Evolutionary conservation across 2,797 vertebrate genomes (phyloP).

Genomic region (Momotus momota): DNA sequence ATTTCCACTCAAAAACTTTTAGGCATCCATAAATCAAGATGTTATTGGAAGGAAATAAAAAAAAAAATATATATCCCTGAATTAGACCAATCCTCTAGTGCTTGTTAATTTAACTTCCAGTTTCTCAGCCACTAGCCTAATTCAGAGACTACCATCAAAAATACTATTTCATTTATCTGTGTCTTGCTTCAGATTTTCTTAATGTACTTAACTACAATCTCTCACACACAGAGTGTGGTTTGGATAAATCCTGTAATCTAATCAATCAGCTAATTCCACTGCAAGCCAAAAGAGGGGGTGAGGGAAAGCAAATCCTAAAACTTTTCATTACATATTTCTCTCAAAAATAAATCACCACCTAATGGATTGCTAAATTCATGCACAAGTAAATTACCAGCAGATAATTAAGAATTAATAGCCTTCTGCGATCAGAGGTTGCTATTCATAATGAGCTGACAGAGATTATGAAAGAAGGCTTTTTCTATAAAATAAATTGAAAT

Average conservation of each 20-base stretch:
- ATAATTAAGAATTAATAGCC: conserved; percentile 68
- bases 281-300: background rate
- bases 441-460: conserved; percentile 24
- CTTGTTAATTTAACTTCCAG: conserved; percentile 27
- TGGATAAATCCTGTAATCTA: conserved; percentile 69
- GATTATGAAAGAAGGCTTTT: conserved; percentile 31
- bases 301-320: conserved; percentile 27
- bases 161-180: conserved; percentile 37
- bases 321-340: conserved; percentile 54
- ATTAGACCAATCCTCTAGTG: background rate
- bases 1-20: background rate
- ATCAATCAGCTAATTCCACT: conserved; percentile 68
- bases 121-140: conserved; percentile 22
- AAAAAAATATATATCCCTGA: background rate
- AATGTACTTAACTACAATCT: conserved; percentile 67
- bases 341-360: conserved; percentile 57
- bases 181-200: conserved; percentile 64
- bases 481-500: conserved; percentile 45
- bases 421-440: conserved; percentile 41
- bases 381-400: conserved; percentile 61
- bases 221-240: conserved; percentile 46
- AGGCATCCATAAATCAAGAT: conserved; percentile 24
- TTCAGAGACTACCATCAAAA: conserved; percentile 40
- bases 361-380: conserved; percentile 49
- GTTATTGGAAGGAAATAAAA: background rate